Percentiles rank a stretch among this genome's conserved stretches.
These are phyloP conservation scores for Sciurus vulgaris DNA, from an alignment of 2,797 vertebrate species.

Conservation along the genomic window DNA sequence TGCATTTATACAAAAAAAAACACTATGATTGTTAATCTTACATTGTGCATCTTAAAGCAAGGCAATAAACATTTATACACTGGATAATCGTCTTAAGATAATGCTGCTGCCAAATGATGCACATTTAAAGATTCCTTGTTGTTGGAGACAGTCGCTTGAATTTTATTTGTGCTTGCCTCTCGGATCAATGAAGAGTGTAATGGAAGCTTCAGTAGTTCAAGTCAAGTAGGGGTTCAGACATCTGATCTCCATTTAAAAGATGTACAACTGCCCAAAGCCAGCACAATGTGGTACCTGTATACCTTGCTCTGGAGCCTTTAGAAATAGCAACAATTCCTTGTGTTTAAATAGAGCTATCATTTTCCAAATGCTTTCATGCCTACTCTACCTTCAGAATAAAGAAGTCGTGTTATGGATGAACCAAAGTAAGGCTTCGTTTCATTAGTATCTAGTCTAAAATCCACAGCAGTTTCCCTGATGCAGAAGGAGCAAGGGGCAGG, in stretches of 20 bases:
- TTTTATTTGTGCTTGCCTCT: conserved; percentile 85
- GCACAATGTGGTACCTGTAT: accelerated
- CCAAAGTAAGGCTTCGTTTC: neutral
- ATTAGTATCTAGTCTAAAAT: neutral
- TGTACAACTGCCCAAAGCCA: neutral
- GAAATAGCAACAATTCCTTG: neutral
- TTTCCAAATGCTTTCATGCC: neutral
- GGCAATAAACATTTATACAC: conserved; percentile 88
- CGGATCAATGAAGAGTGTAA: conserved; percentile 82
- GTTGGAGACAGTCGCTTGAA: conserved; percentile 72
- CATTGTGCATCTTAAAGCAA: conserved; percentile 86
- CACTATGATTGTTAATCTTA: conserved; percentile 87
- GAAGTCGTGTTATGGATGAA: neutral
- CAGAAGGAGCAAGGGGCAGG: neutral
- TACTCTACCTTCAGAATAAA: neutral
- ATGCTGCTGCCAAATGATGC: conserved; percentile 84
- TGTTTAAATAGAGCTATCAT: conserved; percentile 12
- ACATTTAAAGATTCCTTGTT: conserved; percentile 86
- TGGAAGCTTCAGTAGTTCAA: conserved; percentile 70
- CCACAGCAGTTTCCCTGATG: neutral
- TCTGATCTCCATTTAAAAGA: conserved; percentile 67
- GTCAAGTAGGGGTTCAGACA: conserved; percentile 67
- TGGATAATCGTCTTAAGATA: conserved; percentile 87
- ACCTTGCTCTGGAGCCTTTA: neutral
- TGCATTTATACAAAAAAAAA: conserved; percentile 86